These are phyloP conservation scores for Dipodomys spectabilis DNA, from an alignment of 2,113 vertebrate species.

Conservation along the genomic window DNA sequence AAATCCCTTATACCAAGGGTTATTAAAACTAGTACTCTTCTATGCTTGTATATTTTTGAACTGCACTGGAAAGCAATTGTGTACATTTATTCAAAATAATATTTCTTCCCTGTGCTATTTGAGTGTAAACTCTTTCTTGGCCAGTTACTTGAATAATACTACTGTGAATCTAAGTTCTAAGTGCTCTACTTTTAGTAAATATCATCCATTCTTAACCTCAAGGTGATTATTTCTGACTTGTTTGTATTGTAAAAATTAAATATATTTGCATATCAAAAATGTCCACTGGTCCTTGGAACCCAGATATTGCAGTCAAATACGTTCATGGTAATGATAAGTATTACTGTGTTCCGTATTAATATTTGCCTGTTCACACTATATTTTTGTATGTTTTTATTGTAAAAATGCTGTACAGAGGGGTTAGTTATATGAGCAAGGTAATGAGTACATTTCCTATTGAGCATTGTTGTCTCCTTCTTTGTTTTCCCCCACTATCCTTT, in stretches of 20 bases:
- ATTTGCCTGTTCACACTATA: neutral
- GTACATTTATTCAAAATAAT: constrained; percentile 39
- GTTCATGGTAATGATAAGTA: neutral
- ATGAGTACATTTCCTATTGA: no score
- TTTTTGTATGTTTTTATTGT: no score
- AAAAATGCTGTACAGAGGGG: no score
- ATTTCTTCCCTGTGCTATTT: constrained; percentile 26
- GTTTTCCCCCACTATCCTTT: no score
- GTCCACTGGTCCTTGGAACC: neutral
- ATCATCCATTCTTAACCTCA: constrained; percentile 38
- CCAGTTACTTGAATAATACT: neutral
- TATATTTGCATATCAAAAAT: neutral
- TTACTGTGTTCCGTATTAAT: neutral
- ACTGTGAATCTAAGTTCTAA: neutral
- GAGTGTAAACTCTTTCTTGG: constrained; percentile 25
- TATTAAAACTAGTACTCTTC: constrained; percentile 64
- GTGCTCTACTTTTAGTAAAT: neutral
- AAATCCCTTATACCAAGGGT: constrained; percentile 59
- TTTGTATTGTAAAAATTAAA: neutral
- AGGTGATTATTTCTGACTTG: constrained; percentile 1
- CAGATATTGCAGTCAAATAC: neutral
- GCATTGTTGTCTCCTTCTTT: no score
- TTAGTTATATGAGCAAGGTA: no score
- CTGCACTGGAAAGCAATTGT: constrained; percentile 29
- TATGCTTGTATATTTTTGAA: constrained; percentile 58